Percentiles rank a stretch among this genome's conserved stretches.
These are phyloP conservation scores for Euclidia mi DNA, from an alignment of 2,888 invertebrate genomes.

Conservation along the genomic window DNA sequence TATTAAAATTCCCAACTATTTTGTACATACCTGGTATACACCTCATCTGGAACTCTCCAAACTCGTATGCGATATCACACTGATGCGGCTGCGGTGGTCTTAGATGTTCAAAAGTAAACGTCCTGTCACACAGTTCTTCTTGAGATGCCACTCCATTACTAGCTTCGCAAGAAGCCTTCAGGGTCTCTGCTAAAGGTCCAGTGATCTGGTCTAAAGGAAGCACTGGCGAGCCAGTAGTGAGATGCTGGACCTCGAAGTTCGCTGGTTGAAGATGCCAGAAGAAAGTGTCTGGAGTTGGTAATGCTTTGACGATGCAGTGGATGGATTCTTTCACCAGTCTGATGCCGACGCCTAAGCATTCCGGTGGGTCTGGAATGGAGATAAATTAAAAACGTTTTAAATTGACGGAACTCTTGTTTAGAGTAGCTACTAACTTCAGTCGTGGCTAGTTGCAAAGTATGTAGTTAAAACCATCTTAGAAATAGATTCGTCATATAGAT, in stretches of 20 bases:
- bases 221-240: constrained; percentile 80
- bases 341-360: constrained; percentile 77
- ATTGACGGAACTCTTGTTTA: too few species aligned
- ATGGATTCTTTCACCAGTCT: constrained; percentile 77
- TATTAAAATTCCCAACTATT: too few species aligned
- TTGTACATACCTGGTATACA: constrained; percentile 79
- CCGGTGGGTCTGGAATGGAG: constrained; percentile 77
- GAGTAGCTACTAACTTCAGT: too few species aligned
- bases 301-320: constrained; percentile 76
- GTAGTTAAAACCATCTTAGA: too few species aligned
- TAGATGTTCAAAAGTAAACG: constrained; percentile 76
- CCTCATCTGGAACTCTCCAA: constrained; percentile 83
- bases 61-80: constrained; percentile 82
- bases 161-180: constrained; percentile 80
- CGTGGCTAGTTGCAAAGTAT: too few species aligned
- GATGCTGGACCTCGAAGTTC: constrained; percentile 77
- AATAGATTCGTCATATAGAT: too few species aligned
- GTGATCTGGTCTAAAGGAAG: constrained; percentile 80
- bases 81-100: constrained; percentile 81
- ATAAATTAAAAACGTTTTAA: too few species aligned
- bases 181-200: constrained; percentile 72
- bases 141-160: constrained; percentile 82
- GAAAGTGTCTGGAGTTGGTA: constrained; percentile 80
- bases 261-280: constrained; percentile 83
- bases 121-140: constrained; percentile 75